These are phyloP conservation scores for Hydropotes inermis DNA, from an alignment of 2,113 vertebrate genomes.

Conservation along the genomic window DNA sequence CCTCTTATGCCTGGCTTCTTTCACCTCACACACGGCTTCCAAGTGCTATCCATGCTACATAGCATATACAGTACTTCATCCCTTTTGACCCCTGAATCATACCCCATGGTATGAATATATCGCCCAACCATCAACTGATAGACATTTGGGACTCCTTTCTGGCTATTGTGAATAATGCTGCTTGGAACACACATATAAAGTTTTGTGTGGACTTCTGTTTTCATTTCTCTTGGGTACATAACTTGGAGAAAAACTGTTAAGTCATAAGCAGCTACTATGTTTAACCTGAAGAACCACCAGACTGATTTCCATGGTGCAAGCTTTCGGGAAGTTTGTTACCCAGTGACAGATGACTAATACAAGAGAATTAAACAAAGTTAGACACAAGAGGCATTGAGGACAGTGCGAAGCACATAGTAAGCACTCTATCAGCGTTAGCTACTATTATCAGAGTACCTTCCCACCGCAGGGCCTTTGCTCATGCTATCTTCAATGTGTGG, in stretches of 20 bases:
- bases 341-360: neutral
- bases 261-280: neutral
- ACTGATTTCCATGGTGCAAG: neutral
- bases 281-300: neutral
- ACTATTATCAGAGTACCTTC: neutral
- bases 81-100: neutral
- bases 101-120: neutral
- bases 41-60: neutral
- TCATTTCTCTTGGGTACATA: neutral
- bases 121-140: neutral
- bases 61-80: neutral
- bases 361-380: neutral
- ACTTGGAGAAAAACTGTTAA: neutral
- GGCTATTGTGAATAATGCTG: neutral
- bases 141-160: neutral
- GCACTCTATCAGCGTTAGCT: neutral
- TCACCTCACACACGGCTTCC: neutral
- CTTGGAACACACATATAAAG: neutral
- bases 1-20: neutral
- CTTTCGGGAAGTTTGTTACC: neutral
- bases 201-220: neutral
- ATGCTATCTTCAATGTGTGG: neutral
- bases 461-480: neutral
- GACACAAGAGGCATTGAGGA: neutral
- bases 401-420: neutral